Percentiles rank a stretch among this genome's conserved stretches.
Conservation (phyloP, 2,113 vertebrate species). For the Tylochromis polylepis region DNA sequence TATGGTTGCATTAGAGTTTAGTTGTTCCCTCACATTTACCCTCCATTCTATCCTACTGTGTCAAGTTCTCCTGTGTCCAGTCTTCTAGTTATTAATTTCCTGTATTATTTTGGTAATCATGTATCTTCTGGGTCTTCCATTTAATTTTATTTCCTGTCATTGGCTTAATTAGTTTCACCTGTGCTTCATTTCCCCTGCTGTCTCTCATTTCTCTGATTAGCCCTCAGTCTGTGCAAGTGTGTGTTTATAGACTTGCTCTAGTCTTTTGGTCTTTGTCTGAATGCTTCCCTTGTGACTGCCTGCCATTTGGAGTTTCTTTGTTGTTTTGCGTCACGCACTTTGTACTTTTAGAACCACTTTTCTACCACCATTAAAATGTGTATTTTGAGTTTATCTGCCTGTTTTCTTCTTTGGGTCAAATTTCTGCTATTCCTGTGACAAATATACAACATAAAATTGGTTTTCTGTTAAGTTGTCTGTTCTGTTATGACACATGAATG, state of each 20-base stretch:
- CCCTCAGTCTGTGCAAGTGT: background rate
- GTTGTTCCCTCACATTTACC: too few relatives aligned
- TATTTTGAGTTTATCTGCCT: background rate
- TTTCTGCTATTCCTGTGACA: background rate
- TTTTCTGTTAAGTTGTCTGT: background rate
- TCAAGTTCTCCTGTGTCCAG: background rate
- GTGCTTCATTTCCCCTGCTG: background rate
- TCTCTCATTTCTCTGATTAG: background rate
- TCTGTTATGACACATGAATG: background rate
- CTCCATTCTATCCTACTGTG: background rate
- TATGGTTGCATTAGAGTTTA: too few relatives aligned
- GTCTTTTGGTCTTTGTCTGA: background rate
- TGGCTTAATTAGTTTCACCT: background rate
- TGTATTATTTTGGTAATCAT: background rate
- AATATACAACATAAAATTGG: background rate
- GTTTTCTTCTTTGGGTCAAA: background rate
- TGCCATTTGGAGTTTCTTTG: background rate
- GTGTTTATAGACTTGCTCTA: background rate
- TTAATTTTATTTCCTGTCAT: background rate
- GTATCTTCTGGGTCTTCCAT: background rate
- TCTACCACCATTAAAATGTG: background rate
- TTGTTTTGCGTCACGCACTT: background rate
- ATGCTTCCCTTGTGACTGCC: background rate
- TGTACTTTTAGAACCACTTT: background rate
- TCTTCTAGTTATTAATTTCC: background rate